phyloP scores from a whole-genome alignment of 2,797 vertebrate genomes.

The Florisuga fusca region DNA sequence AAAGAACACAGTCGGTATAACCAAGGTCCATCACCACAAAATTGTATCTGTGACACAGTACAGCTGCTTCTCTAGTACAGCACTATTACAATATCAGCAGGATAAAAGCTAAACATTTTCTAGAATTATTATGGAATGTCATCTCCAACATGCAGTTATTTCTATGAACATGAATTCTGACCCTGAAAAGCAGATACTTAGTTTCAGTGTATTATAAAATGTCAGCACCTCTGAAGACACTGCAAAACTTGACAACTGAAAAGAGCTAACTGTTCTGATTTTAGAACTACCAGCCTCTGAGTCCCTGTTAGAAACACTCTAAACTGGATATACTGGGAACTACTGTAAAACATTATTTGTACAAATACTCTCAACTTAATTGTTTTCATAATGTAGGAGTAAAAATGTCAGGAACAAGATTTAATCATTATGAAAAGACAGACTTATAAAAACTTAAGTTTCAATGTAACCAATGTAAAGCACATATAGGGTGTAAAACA shows the following conservation, averaged over 20 bases:
- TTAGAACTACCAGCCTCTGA: neutral
- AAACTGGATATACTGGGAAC: neutral
- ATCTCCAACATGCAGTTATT: neutral
- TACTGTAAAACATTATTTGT: neutral
- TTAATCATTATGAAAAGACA: neutral
- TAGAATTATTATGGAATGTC: neutral
- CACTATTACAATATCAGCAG: neutral
- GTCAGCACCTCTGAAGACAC: neutral
- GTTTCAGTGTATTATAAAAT: neutral
- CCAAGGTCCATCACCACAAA: neutral
- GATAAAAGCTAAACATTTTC: neutral
- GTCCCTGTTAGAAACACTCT: neutral
- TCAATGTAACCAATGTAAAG: neutral
- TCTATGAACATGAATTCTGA: neutral
- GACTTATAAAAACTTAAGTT: neutral
- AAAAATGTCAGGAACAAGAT: neutral
- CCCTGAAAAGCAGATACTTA: neutral
- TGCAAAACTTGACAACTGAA: neutral
- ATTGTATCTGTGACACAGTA: neutral
- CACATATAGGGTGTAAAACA: fast-evolving
- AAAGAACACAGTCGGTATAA: neutral
- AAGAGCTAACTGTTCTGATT: neutral
- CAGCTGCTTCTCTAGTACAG: neutral
- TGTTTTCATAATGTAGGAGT: neutral
- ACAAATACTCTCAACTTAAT: neutral